Percentiles rank a stretch among this genome's conserved stretches.
Evolutionary conservation across 2,888 invertebrate genomes (phyloP).

Genomic region (Pycnomerus fuliginosus): DNA sequence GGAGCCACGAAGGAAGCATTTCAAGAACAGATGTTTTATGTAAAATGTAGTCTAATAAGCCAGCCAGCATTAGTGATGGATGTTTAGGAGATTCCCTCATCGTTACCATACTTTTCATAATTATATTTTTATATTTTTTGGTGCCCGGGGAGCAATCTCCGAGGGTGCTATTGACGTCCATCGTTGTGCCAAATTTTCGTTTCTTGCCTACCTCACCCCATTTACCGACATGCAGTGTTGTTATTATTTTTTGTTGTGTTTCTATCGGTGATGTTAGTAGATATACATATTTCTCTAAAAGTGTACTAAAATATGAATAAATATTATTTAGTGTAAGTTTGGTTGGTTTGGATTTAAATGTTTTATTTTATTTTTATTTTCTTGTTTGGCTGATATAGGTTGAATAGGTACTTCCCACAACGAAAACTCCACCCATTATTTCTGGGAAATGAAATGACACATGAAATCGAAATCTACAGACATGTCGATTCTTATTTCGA

Average conservation of each 20-base stretch:
- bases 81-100: conserved; percentile 1
- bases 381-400: too few relatives aligned
- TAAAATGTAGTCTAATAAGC: neutral
- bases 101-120: too few relatives aligned
- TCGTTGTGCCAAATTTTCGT: conserved; percentile 54
- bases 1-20: neutral
- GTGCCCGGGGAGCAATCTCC: too few relatives aligned
- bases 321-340: conserved; percentile 47
- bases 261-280: conserved; percentile 53
- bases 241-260: conserved; percentile 49
- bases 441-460: too few relatives aligned
- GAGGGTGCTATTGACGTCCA: too few relatives aligned
- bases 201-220: conserved; percentile 4
- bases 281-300: conserved; percentile 53
- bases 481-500: too few relatives aligned
- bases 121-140: neutral
- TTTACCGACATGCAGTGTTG: conserved; percentile 38
- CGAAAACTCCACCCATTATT: too few relatives aligned
- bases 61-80: neutral
- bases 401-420: too few relatives aligned
- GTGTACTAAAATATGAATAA: conserved; percentile 50
- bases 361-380: too few relatives aligned
- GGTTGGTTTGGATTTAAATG: too few relatives aligned
- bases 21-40: neutral
- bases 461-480: too few relatives aligned